phyloP scores from a whole-genome alignment of 2,888 invertebrate species.

The Plebejus melissa region DNA sequence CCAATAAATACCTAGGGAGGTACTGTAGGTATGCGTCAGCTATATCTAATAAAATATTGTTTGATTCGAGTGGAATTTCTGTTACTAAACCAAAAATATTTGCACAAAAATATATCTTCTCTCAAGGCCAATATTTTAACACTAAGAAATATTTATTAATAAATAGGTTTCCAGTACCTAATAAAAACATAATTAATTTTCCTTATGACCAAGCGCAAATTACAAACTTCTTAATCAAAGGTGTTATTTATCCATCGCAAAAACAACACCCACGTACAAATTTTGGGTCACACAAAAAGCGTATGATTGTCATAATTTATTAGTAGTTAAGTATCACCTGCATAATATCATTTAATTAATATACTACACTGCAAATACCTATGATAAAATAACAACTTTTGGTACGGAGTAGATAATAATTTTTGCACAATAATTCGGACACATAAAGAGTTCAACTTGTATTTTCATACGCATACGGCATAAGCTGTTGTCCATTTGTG shows the following conservation, averaged over 20 bases:
- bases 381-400: neutral
- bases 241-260: constrained; percentile 2
- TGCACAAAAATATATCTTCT: neutral
- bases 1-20: no score
- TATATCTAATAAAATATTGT: no score
- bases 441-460: neutral
- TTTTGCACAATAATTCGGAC: neutral
- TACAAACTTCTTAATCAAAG: constrained; percentile 8
- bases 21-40: no score
- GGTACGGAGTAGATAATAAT: neutral
- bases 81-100: neutral
- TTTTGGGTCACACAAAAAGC: constrained; percentile 1
- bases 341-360: neutral
- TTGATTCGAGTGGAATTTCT: no score
- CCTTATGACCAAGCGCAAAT: neutral
- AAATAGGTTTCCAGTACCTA: neutral
- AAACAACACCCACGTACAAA: neutral
- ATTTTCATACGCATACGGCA: neutral
- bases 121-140: neutral
- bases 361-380: neutral
- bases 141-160: neutral
- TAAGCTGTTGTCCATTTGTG: no score
- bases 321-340: neutral
- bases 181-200: neutral
- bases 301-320: neutral